These are phyloP conservation scores for Apoderus coryli DNA, from an alignment of 2,888 invertebrate species.

Conservation along the genomic window DNA sequence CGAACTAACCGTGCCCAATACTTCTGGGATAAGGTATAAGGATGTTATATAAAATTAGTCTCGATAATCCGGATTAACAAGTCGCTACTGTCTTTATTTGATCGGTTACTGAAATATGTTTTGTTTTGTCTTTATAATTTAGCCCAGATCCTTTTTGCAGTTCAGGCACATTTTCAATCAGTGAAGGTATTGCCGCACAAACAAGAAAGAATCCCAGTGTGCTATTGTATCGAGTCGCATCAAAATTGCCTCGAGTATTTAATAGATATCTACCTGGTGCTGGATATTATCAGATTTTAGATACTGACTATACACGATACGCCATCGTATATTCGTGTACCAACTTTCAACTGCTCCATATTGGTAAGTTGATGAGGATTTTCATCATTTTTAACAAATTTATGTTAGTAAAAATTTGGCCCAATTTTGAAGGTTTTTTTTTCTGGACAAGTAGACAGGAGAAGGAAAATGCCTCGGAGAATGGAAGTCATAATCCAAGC, in stretches of 20 bases:
- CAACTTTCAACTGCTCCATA: conserved; percentile 45
- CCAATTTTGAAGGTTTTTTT: no score
- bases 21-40: no score
- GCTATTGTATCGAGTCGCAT: conserved; percentile 44
- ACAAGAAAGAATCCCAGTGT: conserved; percentile 29
- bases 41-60: no score
- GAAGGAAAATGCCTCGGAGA: no score
- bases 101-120: no score
- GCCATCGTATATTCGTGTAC: conserved; percentile 62
- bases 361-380: conserved; percentile 34
- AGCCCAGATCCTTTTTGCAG: conserved; percentile 28
- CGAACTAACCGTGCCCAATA: no score
- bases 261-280: conserved; percentile 55
- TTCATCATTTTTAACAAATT: no score
- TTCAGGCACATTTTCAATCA: conserved; percentile 44
- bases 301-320: conserved; percentile 57
- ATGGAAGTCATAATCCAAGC: no score
- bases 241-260: conserved; percentile 46
- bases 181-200: conserved; percentile 48
- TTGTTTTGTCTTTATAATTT: not conserved
- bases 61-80: no score
- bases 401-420: no score
- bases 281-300: conserved; percentile 54
- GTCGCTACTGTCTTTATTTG: no score
- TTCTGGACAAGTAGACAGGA: no score